Evolutionary conservation across 2,113 vertebrate species (phyloP), one percentile per base, ranked within the genome.

Genomic region (Hypocryptadius cinnamomeus): DNA sequence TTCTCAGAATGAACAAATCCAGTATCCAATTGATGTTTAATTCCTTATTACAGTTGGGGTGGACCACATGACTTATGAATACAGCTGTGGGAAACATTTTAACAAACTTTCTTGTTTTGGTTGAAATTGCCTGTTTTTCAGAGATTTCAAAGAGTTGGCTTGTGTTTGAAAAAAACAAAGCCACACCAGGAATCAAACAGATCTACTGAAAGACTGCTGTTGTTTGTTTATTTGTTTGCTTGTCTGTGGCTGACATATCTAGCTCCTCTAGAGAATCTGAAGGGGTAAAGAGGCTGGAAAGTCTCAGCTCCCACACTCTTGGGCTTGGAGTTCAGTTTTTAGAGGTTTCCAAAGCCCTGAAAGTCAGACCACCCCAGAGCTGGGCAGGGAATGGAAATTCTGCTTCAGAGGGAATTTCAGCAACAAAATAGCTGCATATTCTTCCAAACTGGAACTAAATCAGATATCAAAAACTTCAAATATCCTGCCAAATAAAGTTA

Each of bases 351-450:
- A 91, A 89, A 92, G 59, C 33, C 63, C 66, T 77, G 71, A 89
- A 83, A 91, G 78, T 81, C 84, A 94, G 95, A 96, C 96, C 95
- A 96, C 95, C 96, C 93, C 74, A 59, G 92, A 94, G 79, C 84
- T 94, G 94, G 89, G 94, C 91, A 91, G 81, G 87, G 91, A 93
- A 59, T 92, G 87, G 91, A 94, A 96, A 92, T 83, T 89, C 30
- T 92, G 44, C 64, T 92, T 95, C 89, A 77, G 84, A 93, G 84
- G 81, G 84, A 94, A 80, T 91, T 91, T 91, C 81, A 95, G 69
- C 86, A 96, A 94, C 80, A 92, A 61, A 94, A 91, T 93, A 76
- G 40, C 80, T 69, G 48, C 76, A 53, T 66, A 68, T 71, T 93
- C 44, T 90, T 94, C 90, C 89, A 94, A 92, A 87, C 69, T 92